Conservation (phyloP, 2,113 vertebrate genomes). For the Aptenodytes forsteri region DNA sequence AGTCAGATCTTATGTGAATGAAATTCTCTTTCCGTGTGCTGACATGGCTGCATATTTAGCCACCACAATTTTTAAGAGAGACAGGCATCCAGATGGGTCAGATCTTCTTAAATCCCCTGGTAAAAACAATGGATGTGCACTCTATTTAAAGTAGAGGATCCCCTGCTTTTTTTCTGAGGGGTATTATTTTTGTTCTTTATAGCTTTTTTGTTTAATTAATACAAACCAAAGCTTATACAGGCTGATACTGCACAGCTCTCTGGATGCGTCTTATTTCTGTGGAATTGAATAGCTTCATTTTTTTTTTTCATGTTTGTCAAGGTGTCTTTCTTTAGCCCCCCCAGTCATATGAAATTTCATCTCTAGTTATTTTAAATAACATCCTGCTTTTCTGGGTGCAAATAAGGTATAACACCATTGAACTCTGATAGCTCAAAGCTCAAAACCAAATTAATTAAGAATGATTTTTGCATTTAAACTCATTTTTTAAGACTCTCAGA, state of each 20-base stretch:
- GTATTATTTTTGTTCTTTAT: background rate
- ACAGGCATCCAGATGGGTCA: background rate
- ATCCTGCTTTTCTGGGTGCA: background rate
- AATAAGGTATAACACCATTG: background rate
- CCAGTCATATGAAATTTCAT: background rate
- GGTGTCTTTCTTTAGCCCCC: background rate
- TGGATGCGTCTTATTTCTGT: background rate
- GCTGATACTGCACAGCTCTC: background rate
- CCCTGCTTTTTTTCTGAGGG: background rate
- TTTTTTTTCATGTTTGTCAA: background rate
- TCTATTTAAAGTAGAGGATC: background rate
- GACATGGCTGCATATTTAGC: background rate
- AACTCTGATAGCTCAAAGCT: background rate
- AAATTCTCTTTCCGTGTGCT: background rate
- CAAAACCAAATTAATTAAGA: background rate
- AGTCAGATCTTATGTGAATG: background rate
- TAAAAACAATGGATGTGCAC: background rate
- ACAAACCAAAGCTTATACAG: background rate
- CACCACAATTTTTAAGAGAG: background rate
- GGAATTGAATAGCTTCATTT: background rate
- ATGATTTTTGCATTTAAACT: background rate
- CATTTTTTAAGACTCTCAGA: background rate
- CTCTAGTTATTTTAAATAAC: conserved; percentile 12
- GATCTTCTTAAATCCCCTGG: background rate
- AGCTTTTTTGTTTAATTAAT: background rate